Evolutionary conservation across 2,113 vertebrate species (phyloP).

Genomic region (Okapia johnstoni): DNA sequence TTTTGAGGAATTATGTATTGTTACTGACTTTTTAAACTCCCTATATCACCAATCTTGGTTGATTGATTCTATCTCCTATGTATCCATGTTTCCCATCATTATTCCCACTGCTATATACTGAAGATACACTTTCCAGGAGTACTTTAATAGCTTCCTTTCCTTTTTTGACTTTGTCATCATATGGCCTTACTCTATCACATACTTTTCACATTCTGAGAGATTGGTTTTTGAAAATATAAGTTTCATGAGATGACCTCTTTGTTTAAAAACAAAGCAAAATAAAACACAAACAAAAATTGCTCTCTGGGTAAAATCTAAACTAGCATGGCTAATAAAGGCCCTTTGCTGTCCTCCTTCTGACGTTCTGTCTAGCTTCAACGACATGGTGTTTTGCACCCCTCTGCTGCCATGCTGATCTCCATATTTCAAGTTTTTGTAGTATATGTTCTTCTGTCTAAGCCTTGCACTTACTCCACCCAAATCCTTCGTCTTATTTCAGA

Average conservation of each 20-base stretch:
- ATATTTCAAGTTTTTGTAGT: not conserved
- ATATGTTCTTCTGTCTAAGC: not conserved
- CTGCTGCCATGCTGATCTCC: not conserved
- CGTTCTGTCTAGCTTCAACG: not conserved
- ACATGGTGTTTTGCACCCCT: not conserved
- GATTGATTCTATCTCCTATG: not conserved
- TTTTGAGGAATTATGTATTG: not conserved
- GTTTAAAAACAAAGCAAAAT: not conserved
- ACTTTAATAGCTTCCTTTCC: not conserved
- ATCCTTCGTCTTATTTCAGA: not conserved
- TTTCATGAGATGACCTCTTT: not conserved
- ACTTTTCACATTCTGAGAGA: not conserved
- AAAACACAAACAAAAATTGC: not conserved
- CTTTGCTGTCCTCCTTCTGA: not conserved
- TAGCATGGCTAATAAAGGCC: not conserved
- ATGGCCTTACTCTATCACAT: not conserved
- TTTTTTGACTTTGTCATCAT: not conserved
- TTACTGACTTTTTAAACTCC: not conserved
- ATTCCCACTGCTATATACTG: not conserved
- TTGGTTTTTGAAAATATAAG: conserved; percentile 7
- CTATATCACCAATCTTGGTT: not conserved
- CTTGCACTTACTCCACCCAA: not conserved
- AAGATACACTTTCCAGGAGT: not conserved
- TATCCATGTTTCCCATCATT: not conserved
- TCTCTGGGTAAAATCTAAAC: not conserved